Evolutionary conservation across 1,140 invertebrate species (phyloP).

Genomic region (Whitmania pigra): DNA sequence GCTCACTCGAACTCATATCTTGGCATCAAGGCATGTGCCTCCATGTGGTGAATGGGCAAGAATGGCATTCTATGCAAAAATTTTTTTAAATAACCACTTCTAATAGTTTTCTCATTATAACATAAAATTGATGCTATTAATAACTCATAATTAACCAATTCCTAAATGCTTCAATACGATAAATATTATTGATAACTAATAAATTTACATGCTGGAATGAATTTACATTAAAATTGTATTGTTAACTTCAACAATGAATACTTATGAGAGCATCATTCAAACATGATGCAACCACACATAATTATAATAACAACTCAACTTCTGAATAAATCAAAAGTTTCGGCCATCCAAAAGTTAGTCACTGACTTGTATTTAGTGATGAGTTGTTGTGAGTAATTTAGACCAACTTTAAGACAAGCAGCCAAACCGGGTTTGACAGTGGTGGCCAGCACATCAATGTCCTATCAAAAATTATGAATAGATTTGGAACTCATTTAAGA

Average conservation of each 20-base stretch:
- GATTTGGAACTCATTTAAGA: no score
- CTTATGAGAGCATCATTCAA: not conserved
- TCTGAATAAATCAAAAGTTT: not conserved
- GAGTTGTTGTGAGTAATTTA: slow-evolving; percentile 69
- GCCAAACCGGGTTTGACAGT: slow-evolving; percentile 75
- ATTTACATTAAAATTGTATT: no score
- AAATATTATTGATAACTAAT: no score
- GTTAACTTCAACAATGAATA: not conserved
- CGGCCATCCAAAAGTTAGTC: no score
- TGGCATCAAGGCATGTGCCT: slow-evolving; percentile 85
- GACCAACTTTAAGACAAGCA: slow-evolving; percentile 64
- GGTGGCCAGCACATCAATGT: slow-evolving; percentile 77
- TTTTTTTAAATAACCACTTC: not conserved
- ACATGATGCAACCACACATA: not conserved
- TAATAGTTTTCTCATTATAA: not conserved
- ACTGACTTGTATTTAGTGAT: slow-evolving; percentile 46
- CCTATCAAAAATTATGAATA: slow-evolving; percentile 32
- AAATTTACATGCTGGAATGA: no score
- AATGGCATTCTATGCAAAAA: slow-evolving; percentile 57
- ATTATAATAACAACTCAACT: slow-evolving; percentile 4
- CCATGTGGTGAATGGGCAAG: slow-evolving; percentile 95
- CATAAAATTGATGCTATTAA: not conserved
- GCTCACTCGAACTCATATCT: slow-evolving; percentile 47
- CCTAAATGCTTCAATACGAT: no score
- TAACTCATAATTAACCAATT: no score